A percentile compares a stretch with the other conserved stretches of the same genome.
Conservation (phyloP, 1,140 invertebrate genomes). For the Wasmannia auropunctata region DNA sequence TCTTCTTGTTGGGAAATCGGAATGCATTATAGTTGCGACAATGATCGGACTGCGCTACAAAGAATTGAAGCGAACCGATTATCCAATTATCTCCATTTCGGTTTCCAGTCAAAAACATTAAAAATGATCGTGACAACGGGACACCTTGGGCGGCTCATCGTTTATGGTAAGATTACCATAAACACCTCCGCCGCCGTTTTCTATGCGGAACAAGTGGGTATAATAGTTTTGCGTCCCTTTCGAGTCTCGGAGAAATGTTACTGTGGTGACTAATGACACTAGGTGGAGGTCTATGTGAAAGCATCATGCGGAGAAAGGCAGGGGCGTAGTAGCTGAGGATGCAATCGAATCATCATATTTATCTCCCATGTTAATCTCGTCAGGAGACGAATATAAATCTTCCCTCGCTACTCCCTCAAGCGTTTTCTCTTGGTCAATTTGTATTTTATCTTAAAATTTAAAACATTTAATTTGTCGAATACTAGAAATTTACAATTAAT, state of each 20-base stretch:
- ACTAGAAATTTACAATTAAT: not conserved
- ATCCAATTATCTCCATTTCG: slow-evolving; percentile 9
- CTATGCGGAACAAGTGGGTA: slow-evolving; percentile 62
- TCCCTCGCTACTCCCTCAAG: not conserved
- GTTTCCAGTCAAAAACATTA: slow-evolving; percentile 43
- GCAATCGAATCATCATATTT: slow-evolving; percentile 47
- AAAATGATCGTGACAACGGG: slow-evolving; percentile 69
- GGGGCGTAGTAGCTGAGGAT: slow-evolving; percentile 54
- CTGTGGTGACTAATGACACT: slow-evolving; percentile 77
- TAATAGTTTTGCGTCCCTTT: slow-evolving; percentile 75
- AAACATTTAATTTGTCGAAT: not conserved
- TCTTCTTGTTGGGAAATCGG: not conserved
- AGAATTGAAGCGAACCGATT: not conserved
- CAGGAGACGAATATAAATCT: slow-evolving; percentile 24
- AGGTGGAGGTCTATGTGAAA: slow-evolving; percentile 52
- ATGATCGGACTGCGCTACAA: not conserved
- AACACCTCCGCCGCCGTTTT: slow-evolving; percentile 76
- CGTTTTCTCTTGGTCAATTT: not conserved
- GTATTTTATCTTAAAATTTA: not conserved
- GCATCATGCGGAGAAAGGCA: slow-evolving; percentile 68
- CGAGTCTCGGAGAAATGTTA: slow-evolving; percentile 70
- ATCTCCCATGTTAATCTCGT: slow-evolving; percentile 33
- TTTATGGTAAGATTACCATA: slow-evolving; percentile 74
- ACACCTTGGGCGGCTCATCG: slow-evolving; percentile 65
- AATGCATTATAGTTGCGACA: not conserved